phyloP scores from a whole-genome alignment of 2,888 invertebrate species.

The Tortricodes alternella region DNA sequence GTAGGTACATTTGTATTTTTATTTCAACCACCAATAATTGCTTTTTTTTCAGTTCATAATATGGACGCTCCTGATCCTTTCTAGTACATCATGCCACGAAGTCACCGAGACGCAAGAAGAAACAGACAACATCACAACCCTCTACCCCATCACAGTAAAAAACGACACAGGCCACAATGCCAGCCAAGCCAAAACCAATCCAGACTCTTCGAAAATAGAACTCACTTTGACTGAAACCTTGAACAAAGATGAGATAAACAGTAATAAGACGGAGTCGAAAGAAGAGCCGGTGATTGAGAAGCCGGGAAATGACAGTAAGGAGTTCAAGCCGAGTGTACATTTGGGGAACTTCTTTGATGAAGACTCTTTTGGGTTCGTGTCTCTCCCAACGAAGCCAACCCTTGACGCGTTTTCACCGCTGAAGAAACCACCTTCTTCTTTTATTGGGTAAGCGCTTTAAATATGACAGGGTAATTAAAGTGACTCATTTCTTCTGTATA shows the following conservation, averaged over 20 bases:
- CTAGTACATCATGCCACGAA: slow-evolving; percentile 38
- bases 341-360: slow-evolving; percentile 73
- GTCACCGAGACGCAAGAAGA: slow-evolving; percentile 48
- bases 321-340: slow-evolving; percentile 80
- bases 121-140: slow-evolving; percentile 54
- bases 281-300: slow-evolving; percentile 37
- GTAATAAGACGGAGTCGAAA: slow-evolving; percentile 38
- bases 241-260: slow-evolving; percentile 37
- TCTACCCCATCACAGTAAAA: slow-evolving; percentile 52
- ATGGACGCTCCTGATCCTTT: slow-evolving; percentile 44
- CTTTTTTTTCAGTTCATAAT: slow-evolving; percentile 44
- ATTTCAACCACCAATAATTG: no score
- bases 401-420: slow-evolving; percentile 42
- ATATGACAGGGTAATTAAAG: no score
- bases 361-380: slow-evolving; percentile 56
- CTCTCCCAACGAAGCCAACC: slow-evolving; percentile 42
- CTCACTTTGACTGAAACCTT: slow-evolving; percentile 50
- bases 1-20: no score
- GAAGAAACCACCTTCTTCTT: slow-evolving; percentile 49
- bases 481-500: no score
- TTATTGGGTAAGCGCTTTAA: slow-evolving; percentile 53
- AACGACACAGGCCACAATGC: slow-evolving; percentile 30
- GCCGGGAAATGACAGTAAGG: slow-evolving; percentile 44
- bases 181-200: slow-evolving; percentile 31
- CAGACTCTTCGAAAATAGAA: slow-evolving; percentile 59